Percentiles rank a stretch among this genome's conserved stretches.
phyloP scores from a whole-genome alignment of 2,888 invertebrate genomes.

The Epistrophe eligans region DNA sequence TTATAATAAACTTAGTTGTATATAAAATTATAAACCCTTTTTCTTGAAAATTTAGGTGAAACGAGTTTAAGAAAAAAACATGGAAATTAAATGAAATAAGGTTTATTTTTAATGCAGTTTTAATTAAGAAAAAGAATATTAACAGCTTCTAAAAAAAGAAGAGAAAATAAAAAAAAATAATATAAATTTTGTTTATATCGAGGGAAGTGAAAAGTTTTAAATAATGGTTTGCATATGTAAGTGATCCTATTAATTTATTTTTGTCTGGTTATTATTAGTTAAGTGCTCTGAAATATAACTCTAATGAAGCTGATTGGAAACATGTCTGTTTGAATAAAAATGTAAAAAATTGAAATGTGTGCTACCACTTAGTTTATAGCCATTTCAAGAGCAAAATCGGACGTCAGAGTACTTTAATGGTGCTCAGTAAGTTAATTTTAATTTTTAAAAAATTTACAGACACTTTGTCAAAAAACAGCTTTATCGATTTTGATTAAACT shows the following conservation, averaged over 20 bases:
- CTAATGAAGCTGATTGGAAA: too few relatives aligned
- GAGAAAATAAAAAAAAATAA: neutral
- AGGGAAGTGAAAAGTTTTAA: neutral
- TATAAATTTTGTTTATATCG: neutral
- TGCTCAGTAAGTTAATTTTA: too few relatives aligned
- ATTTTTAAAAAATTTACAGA: too few relatives aligned
- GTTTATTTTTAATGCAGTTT: conserved; percentile 47
- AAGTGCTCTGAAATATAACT: neutral
- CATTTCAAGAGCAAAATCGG: too few relatives aligned
- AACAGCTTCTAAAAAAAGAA: neutral
- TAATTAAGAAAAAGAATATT: conserved; percentile 29
- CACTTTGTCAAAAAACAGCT: too few relatives aligned
- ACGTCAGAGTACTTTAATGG: too few relatives aligned
- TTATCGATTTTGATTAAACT: too few relatives aligned
- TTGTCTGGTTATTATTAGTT: neutral
- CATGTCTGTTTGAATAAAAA: too few relatives aligned
- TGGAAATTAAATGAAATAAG: conserved; percentile 9
- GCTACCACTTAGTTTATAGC: too few relatives aligned
- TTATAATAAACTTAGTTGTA: conserved; percentile 46
- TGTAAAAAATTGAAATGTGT: too few relatives aligned
- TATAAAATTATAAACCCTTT: conserved; percentile 51
- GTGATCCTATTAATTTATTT: neutral
- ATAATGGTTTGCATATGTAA: neutral
- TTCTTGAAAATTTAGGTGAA: conserved; percentile 1
- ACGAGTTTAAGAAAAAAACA: neutral